These are phyloP conservation scores for Aphelenchoides fujianensis DNA, from an alignment of 1,140 invertebrate genomes.

Conservation along the genomic window DNA sequence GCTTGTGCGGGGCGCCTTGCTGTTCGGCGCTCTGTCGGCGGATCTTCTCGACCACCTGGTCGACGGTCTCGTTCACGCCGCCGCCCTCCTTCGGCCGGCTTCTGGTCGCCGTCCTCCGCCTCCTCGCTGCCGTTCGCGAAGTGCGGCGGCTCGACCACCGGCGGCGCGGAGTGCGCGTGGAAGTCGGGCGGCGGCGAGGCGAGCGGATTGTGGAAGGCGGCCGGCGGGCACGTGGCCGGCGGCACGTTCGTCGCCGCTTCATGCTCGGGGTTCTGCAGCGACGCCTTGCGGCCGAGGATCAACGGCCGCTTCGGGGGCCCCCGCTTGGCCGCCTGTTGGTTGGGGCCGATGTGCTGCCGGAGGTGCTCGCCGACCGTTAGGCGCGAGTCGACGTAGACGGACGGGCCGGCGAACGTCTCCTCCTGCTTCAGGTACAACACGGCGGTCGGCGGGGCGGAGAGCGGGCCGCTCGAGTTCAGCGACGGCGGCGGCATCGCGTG, in stretches of 20 bases:
- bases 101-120: background rate
- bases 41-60: constrained; percentile 87
- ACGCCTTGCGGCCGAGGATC: background rate
- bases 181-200: background rate
- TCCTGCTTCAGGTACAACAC: constrained; percentile 12
- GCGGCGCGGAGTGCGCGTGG: background rate
- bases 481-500: background rate
- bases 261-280: background rate
- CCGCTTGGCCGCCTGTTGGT: background rate
- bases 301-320: background rate
- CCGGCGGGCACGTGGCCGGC: constrained; percentile 8
- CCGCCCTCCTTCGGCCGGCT: background rate
- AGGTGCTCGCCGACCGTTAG: constrained; percentile 18
- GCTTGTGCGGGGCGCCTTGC: background rate
- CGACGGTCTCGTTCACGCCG: background rate
- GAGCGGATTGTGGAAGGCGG: background rate
- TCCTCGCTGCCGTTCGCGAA: background rate
- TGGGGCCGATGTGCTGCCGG: background rate
- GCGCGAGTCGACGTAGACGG: background rate
- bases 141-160: background rate
- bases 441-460: background rate
- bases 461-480: background rate
- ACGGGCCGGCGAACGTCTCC: background rate
- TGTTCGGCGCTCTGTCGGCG: constrained; percentile 79
- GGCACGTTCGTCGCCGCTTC: background rate